Base-by-base conservation (phyloP, 2,797 vertebrate species). In the Holocentrus rufus region DNA sequence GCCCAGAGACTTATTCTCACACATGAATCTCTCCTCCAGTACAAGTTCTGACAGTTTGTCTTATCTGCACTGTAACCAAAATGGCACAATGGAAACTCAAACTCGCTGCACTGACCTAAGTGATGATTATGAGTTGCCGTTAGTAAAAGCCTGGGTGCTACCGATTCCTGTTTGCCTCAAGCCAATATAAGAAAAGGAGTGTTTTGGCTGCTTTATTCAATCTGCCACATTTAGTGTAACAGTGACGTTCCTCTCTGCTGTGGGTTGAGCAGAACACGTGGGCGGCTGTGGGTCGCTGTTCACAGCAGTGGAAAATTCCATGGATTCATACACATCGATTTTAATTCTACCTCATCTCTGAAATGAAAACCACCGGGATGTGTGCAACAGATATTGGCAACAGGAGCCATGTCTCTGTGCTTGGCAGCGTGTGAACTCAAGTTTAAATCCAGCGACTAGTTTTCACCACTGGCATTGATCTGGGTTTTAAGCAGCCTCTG, bases 291-390 rank as follows among this genome's bases (percentile, higher is more conserved):
- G 18, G 64, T 14, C 15, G 67, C 57, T 63, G 72, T 62, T 69
- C 77, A 74, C 82, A 49, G 68, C 74, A 80, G 74, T 86, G 88
- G 89, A 94, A 92, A 92, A 85, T 84, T 55, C 23, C 79, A 90
- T 91, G 56, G 86, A 92, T 84, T 92, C 85, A 88, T 80, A 81
- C 57, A 44, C 73, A 88, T 87, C 69, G 86, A 92, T 92, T 89
- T 80, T 25, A 80, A 79, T 83, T 80, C 46, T 57, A 70, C 74
- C 63, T 76, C 69, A 70, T 84, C 44, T 64, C 66, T 64, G 23
- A 74, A 74, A 87, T 72, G 62, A 82, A 85, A 86, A 79, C 52
- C n/a, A 27, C 70, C 59, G 72, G 64, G 63, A 62, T 74, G 69
- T 13, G 73, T 76, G 79, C 5, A 17, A 25, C 53, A 69, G 47